Base-by-base conservation (phyloP, 2,113 vertebrate genomes). In the Pyrgilauda ruficollis region DNA sequence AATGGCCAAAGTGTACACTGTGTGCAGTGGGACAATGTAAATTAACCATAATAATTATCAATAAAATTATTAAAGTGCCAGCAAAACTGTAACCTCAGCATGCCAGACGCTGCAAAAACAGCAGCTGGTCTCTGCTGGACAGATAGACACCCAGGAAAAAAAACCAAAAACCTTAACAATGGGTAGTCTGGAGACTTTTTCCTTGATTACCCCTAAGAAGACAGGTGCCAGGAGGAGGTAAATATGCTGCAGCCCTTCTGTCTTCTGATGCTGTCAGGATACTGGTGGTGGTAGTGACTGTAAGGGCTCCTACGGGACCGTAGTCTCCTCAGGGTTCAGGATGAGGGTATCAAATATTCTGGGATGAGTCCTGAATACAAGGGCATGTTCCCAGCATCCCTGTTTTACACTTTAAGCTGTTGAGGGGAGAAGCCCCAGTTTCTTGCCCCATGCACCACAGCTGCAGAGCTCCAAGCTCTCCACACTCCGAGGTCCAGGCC, bases 221-320 rank as follows among this genome's bases (percentile, higher is more conserved):
- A 91, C 5, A 18, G 18, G 26, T 63, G 23, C 8, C 28, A 46
- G 39, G 39, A 50, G 26, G n/a, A 82, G 26, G 6, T 53, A 41
- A 82, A 59, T 33, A 55, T 4, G 1, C 26, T 82, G 12, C 31
- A 87, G 39, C 27, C 33, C 23, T 84, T 78, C 56, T 84, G 31
- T 20, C 7, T 81, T 26, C 46, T 67, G 30, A 17, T 53, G 22
- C 15, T 78, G 20, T 26, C 3, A 0, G 3, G 41, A 21, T 50
- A 11, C 44, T 47, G 35, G 16, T 6, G 5, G 19, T 46, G 22
- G 17, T 28, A 30, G 37, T 27, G 30, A 39, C 35, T 83, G 28
- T 16, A 55, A 80, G 33, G 35, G 28, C 23, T 84, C 44, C 59
- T 69, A 14, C 5, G 11, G 39, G 56, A 81, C 33, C 0, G 0